These are phyloP conservation scores for Cheilosia soror DNA, from an alignment of 2,888 invertebrate genomes.

Conservation along the genomic window DNA sequence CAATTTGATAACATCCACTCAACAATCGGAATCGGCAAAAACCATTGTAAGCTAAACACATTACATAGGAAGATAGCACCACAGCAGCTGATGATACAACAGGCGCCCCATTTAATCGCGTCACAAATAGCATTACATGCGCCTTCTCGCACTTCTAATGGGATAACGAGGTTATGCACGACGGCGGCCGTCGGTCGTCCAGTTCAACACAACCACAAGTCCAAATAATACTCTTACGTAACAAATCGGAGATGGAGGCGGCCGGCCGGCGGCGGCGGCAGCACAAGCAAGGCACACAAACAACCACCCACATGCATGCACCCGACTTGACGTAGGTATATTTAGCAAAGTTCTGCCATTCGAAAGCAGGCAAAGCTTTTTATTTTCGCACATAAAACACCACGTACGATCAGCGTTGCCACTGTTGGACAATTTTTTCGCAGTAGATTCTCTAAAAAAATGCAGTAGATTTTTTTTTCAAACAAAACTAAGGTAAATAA, in stretches of 20 bases:
- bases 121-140: conserved; percentile 23
- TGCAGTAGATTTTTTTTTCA: too few species aligned
- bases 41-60: conserved; percentile 17
- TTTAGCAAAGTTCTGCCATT: conserved; percentile 29
- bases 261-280: not conserved
- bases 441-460: too few species aligned
- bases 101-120: conserved; percentile 31
- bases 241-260: not conserved
- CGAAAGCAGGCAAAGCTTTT: conserved; percentile 44
- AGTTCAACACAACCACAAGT: conserved; percentile 21
- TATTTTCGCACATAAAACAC: conserved; percentile 48
- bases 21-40: not conserved
- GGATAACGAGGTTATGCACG: conserved; percentile 42
- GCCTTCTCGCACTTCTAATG: conserved; percentile 13
- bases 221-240: conserved; percentile 51
- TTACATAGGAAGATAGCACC: conserved; percentile 1
- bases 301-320: not conserved
- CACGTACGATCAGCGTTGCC: too few species aligned
- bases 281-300: not conserved
- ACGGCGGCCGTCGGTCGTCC: conserved; percentile 16
- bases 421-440: too few species aligned
- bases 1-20: too few species aligned
- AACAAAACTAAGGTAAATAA: too few species aligned
- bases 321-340: not conserved
- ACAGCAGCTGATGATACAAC: conserved; percentile 45